Percentiles rank a stretch among this genome's conserved stretches.
These are phyloP conservation scores for Linnaemya vulpina DNA, from an alignment of 2,888 invertebrate genomes.

Conservation along the genomic window DNA sequence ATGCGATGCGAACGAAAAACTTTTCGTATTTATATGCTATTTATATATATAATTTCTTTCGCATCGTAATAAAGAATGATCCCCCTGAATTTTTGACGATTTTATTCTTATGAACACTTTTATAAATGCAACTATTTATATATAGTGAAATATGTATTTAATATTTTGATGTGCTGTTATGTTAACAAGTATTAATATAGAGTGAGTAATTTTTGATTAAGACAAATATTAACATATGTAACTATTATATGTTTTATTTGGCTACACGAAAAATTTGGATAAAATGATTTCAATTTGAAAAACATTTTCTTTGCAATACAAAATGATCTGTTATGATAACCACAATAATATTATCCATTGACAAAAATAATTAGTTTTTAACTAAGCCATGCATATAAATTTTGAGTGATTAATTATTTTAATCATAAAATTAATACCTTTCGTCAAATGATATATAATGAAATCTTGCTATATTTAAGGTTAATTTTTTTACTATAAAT, in stretches of 20 bases:
- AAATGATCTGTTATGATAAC: neutral
- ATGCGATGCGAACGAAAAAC: too few species aligned
- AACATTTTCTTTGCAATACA: neutral
- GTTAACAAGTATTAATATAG: slow-evolving; percentile 1
- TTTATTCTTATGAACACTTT: neutral
- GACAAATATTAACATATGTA: neutral
- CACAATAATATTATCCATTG: too few species aligned
- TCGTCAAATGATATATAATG: too few species aligned
- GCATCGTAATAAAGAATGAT: too few species aligned
- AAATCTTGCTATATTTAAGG: too few species aligned
- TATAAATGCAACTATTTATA: slow-evolving; percentile 1
- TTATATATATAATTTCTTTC: too few species aligned
- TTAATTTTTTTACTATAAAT: too few species aligned
- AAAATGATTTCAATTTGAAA: neutral
- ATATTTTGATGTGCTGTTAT: neutral
- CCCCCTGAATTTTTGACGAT: too few species aligned
- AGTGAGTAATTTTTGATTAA: neutral
- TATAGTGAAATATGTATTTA: neutral
- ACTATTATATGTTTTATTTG: neutral
- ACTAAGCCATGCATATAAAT: neutral
- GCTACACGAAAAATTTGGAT: neutral
- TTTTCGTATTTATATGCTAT: too few species aligned
- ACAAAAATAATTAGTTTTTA: too few species aligned
- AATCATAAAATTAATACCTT: too few species aligned
- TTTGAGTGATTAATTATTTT: neutral